A percentile compares a stretch with the other conserved stretches of the same genome.
These are phyloP conservation scores for Fratercula arctica DNA, from an alignment of 2,797 vertebrate genomes.

Conservation along the genomic window DNA sequence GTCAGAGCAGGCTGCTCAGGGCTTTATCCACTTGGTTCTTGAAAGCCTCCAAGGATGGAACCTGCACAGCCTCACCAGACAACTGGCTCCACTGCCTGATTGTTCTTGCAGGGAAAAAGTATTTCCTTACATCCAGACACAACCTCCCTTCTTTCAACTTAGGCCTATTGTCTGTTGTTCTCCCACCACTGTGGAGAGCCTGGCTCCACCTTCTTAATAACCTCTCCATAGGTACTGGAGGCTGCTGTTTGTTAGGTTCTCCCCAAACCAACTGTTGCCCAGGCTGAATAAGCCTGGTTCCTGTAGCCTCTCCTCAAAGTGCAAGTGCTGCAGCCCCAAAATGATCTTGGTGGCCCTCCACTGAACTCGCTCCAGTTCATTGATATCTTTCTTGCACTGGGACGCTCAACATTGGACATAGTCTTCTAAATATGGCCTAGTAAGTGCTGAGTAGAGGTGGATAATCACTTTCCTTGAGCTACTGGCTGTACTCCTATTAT, in stretches of 20 bases:
- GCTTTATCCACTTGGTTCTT: background rate
- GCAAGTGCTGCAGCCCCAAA: fast-evolving
- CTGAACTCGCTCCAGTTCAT: fast-evolving
- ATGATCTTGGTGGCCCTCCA: fast-evolving
- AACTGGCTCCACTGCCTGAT: background rate
- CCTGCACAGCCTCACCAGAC: background rate
- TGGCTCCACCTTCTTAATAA: background rate
- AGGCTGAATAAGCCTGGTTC: background rate
- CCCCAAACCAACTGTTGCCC: background rate
- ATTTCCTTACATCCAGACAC: background rate
- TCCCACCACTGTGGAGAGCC: background rate
- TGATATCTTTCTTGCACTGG: background rate
- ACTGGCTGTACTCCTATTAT: background rate
- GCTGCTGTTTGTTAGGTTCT: background rate
- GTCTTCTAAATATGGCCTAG: background rate
- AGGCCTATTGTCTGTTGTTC: background rate
- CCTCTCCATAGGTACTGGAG: background rate
- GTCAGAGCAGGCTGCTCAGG: background rate
- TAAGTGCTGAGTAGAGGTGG: background rate
- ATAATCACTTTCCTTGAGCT: background rate
- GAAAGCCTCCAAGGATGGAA: background rate
- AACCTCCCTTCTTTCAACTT: background rate
- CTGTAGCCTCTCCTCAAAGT: background rate
- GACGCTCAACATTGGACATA: background rate
- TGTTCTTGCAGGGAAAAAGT: background rate